phyloP scores from a whole-genome alignment of 2,888 invertebrate species.

The Myopa tessellatipennis region DNA sequence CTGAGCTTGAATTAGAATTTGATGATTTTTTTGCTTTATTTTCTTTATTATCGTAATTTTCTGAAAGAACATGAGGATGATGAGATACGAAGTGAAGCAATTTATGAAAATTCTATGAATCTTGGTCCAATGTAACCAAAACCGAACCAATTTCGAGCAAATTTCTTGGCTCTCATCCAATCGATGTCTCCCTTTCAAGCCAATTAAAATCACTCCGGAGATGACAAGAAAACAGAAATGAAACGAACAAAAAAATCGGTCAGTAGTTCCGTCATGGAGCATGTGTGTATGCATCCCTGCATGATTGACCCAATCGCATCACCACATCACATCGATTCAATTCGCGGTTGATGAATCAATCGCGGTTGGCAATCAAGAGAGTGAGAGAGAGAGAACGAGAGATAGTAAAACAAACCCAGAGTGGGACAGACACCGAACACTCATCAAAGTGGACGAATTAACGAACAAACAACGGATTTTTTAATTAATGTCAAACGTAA shows the following conservation, averaged over 20 bases:
- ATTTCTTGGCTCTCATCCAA: too few relatives aligned
- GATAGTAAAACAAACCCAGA: background rate
- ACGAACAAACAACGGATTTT: constrained; percentile 22
- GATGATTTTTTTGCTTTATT: too few relatives aligned
- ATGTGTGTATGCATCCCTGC: constrained; percentile 3
- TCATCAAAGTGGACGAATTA: background rate
- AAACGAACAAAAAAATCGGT: background rate
- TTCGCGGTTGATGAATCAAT: background rate
- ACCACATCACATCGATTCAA: background rate
- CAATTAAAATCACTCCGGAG: constrained; percentile 6
- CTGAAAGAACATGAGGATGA: too few relatives aligned
- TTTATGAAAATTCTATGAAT: too few relatives aligned
- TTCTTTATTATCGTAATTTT: too few relatives aligned
- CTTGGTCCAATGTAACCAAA: too few relatives aligned
- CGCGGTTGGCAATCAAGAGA: background rate
- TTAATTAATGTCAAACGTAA: constrained; percentile 36
- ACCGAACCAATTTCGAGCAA: too few relatives aligned
- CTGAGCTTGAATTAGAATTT: too few relatives aligned
- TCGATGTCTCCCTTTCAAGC: background rate
- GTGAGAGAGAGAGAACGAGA: background rate
- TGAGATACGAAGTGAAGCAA: too few relatives aligned
- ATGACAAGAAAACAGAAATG: background rate
- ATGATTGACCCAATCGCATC: background rate
- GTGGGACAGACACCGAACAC: background rate
- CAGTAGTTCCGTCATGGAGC: constrained; percentile 12